Percentiles rank a stretch among this genome's conserved stretches.
Evolutionary conservation across 2,113 vertebrate genomes (phyloP).

Genomic region (Zosterops borbonicus): DNA sequence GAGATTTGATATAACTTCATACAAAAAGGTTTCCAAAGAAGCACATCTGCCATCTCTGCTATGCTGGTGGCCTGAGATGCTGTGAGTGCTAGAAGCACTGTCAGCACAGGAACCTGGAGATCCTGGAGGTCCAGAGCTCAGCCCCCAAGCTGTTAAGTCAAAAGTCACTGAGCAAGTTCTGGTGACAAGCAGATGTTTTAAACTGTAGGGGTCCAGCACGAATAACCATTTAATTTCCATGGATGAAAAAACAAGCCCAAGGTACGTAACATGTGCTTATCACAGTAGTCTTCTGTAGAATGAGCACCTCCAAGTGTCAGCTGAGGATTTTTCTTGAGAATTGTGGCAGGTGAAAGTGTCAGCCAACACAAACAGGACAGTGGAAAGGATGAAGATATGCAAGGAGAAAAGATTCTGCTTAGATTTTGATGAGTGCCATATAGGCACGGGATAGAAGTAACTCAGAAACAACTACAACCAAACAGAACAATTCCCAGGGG

Average conservation of each 20-base stretch:
- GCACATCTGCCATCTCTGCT: slow-evolving; percentile 27
- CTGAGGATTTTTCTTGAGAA: neutral
- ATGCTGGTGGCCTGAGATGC: neutral
- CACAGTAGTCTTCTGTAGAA: neutral
- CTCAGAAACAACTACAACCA: neutral
- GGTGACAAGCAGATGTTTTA: slow-evolving; percentile 14
- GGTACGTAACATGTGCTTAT: neutral
- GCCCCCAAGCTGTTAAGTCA: neutral
- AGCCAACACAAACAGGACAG: neutral
- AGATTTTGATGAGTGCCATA: neutral
- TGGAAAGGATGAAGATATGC: neutral
- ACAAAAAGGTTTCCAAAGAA: neutral
- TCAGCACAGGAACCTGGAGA: neutral
- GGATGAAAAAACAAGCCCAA: neutral
- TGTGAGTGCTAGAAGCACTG: neutral
- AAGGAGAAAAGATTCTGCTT: neutral
- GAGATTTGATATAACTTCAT: neutral
- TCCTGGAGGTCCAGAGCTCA: neutral
- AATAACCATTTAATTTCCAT: neutral
- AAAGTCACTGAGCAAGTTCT: neutral
- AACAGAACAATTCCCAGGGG: neutral
- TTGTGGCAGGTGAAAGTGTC: neutral
- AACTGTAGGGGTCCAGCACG: neutral
- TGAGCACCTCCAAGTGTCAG: neutral
- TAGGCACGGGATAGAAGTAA: neutral